Percentiles rank a stretch among this genome's conserved stretches.
These are phyloP conservation scores for Monopterus albus DNA, from an alignment of 2,113 vertebrate genomes.

Conservation along the genomic window DNA sequence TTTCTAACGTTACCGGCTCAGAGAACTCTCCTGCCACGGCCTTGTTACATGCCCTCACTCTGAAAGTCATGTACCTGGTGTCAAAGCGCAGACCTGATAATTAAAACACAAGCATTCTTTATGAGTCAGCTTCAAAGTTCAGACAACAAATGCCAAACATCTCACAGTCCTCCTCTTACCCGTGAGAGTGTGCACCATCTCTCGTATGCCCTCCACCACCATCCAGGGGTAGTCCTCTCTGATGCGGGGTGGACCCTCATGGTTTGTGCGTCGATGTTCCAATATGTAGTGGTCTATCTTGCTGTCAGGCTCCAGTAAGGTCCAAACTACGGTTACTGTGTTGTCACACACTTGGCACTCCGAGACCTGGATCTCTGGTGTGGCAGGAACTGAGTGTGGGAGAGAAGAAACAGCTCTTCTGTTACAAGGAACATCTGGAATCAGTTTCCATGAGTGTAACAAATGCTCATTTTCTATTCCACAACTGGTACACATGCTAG, in stretches of 20 bases:
- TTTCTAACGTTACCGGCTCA: slow-evolving; percentile 91
- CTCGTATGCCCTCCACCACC: slow-evolving; percentile 92
- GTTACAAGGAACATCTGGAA: background rate
- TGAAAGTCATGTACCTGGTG: slow-evolving; percentile 93
- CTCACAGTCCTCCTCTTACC: slow-evolving; percentile 72
- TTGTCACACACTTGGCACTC: slow-evolving; percentile 95
- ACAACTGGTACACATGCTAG: too few species aligned
- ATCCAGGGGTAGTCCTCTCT: slow-evolving; percentile 97
- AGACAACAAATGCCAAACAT: background rate
- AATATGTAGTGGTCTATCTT: slow-evolving; percentile 96
- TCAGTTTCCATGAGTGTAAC: too few species aligned
- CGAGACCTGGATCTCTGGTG: slow-evolving; percentile 88
- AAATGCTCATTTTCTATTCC: background rate
- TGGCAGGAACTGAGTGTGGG: slow-evolving; percentile 84
- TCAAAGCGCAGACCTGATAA: slow-evolving; percentile 88
- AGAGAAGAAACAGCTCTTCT: background rate
- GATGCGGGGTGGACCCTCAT: slow-evolving; percentile 90
- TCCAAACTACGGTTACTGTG: slow-evolving; percentile 89
- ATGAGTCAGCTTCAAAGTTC: background rate
- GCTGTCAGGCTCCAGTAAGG: slow-evolving; percentile 86
- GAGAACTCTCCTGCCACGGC: slow-evolving; percentile 96
- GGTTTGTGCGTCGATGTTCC: slow-evolving; percentile 92
- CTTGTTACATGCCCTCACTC: slow-evolving; percentile 95
- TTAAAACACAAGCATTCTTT: background rate
- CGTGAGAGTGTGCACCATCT: slow-evolving; percentile 86